phyloP scores from a whole-genome alignment of 2,113 vertebrate species.

The Varanus salvator region DNA sequence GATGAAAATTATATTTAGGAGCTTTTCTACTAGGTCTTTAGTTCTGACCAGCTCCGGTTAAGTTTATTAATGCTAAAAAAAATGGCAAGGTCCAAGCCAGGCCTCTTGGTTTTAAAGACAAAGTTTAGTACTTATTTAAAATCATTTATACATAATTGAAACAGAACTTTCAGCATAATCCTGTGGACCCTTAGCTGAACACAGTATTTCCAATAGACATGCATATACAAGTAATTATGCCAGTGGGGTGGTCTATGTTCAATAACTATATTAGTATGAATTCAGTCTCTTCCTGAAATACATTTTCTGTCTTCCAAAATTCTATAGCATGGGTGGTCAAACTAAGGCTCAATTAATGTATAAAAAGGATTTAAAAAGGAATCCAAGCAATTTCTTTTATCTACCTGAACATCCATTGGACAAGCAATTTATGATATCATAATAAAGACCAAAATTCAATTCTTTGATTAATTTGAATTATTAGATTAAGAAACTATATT shows the following conservation, averaged over 20 bases:
- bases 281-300: not conserved
- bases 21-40: slow-evolving; percentile 41
- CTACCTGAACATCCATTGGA: not conserved
- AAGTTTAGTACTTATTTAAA: not conserved
- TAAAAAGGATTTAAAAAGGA: not conserved
- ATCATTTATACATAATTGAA: not conserved
- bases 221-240: not conserved
- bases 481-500: not conserved
- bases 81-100: not conserved
- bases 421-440: fast-evolving
- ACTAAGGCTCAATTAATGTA: not conserved
- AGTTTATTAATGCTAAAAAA: not conserved
- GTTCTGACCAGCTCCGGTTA: slow-evolving; percentile 31
- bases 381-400: not conserved
- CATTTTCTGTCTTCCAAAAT: not conserved
- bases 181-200: not conserved
- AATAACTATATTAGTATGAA: not conserved
- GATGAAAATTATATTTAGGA: slow-evolving; percentile 53
- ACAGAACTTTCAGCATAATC: not conserved
- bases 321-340: not conserved
- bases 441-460: not conserved
- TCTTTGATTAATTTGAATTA: not conserved
- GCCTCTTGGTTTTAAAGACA: not conserved
- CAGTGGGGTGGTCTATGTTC: not conserved
- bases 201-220: not conserved